Evolutionary conservation across 2,113 vertebrate species (phyloP).

Genomic region (Pongo pygmaeus): DNA sequence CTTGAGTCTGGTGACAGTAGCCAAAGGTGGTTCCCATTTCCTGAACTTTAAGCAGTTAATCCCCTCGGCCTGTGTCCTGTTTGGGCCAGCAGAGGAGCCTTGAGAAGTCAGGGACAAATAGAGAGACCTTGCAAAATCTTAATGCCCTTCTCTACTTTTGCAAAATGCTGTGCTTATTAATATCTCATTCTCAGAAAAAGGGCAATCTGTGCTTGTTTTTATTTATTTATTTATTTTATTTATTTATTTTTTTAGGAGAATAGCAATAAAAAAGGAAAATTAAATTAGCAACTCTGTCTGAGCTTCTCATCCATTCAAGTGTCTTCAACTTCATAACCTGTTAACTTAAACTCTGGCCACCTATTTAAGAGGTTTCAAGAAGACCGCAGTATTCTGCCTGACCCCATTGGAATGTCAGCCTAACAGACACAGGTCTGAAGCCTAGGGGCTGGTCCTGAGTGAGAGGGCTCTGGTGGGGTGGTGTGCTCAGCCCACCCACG

Average conservation of each 20-base stretch:
- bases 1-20: background rate
- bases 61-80: conserved; percentile 31
- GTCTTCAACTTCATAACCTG: conserved; percentile 62
- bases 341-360: conserved; percentile 34
- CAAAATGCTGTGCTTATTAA: conserved; percentile 56
- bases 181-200: conserved; percentile 46
- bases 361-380: conserved; percentile 38
- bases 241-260: conserved; percentile 39
- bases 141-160: conserved; percentile 68
- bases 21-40: conserved; percentile 31
- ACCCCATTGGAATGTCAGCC: background rate
- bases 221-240: too few species aligned
- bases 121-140: conserved; percentile 64
- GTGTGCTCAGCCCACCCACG: background rate
- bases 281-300: conserved; percentile 66
- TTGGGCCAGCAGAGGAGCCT: background rate
- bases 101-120: conserved; percentile 70
- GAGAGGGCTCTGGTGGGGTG: background rate
- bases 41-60: conserved; percentile 47
- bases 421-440: background rate
- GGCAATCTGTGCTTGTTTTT: background rate
- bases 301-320: conserved; percentile 61
- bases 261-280: conserved; percentile 71
- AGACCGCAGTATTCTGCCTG: background rate
- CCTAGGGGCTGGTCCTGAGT: background rate